phyloP scores from a whole-genome alignment of 2,113 vertebrate genomes.

The Athene noctua region DNA sequence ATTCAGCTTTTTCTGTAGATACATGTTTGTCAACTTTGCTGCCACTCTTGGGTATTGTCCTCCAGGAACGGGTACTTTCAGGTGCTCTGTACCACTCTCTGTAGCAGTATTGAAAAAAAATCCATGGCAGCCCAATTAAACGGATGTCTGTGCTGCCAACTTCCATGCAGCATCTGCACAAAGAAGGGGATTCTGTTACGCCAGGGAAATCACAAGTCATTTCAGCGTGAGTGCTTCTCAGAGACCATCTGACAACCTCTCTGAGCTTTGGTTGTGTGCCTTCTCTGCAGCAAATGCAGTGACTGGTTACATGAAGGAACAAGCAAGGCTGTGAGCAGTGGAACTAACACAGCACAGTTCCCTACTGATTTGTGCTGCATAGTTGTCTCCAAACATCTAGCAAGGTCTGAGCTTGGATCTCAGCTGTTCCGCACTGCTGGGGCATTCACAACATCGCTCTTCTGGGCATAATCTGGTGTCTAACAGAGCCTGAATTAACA shows the following conservation, averaged over 20 bases:
- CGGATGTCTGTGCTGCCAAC: not conserved
- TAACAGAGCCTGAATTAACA: slow-evolving; percentile 23
- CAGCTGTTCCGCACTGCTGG: not conserved
- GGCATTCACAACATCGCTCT: not conserved
- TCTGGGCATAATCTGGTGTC: not conserved
- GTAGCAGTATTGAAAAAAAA: not conserved
- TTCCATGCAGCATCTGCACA: not conserved
- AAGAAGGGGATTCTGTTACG: not conserved
- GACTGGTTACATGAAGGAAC: not conserved
- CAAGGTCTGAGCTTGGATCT: not conserved
- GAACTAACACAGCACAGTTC: not conserved
- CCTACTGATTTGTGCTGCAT: not conserved
- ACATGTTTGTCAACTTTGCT: not conserved
- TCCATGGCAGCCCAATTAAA: accelerated
- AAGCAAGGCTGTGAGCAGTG: not conserved
- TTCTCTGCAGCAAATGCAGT: not conserved
- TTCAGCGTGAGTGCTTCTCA: accelerated
- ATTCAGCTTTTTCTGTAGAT: not conserved
- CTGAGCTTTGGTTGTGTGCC: not conserved
- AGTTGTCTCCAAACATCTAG: not conserved
- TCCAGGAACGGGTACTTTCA: not conserved
- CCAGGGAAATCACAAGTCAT: not conserved
- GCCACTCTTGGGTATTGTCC: not conserved
- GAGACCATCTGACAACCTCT: not conserved
- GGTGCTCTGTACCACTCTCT: not conserved